These are phyloP conservation scores for Chrysopa pallens DNA, from an alignment of 1,140 invertebrate genomes.

Conservation along the genomic window DNA sequence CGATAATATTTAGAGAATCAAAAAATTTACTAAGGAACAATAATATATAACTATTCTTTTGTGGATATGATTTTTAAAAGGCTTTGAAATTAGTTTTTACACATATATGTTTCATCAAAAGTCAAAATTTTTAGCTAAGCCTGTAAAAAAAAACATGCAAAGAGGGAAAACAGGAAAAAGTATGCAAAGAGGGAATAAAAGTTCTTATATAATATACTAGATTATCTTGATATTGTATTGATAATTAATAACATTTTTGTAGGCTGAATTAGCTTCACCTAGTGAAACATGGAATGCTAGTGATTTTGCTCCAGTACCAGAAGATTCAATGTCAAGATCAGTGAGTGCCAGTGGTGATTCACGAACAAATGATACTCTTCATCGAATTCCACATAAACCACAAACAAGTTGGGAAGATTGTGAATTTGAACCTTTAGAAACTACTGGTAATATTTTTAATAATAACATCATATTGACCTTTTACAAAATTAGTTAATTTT, in stretches of 20 bases:
- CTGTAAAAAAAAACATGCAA: too few species aligned
- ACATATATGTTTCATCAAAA: too few species aligned
- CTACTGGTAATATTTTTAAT: slow-evolving; percentile 23
- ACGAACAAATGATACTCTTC: slow-evolving; percentile 10
- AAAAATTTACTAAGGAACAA: too few species aligned
- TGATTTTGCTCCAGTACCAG: slow-evolving; percentile 8
- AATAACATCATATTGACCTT: too few species aligned
- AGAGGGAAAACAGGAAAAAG: too few species aligned
- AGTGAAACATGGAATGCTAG: slow-evolving; percentile 19
- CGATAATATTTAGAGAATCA: too few species aligned
- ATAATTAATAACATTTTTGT: slow-evolving; percentile 4
- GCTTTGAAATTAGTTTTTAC: too few species aligned
- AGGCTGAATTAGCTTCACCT: slow-evolving; percentile 19
- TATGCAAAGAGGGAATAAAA: neutral
- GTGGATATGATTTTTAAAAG: too few species aligned
- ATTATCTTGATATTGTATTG: too few species aligned
- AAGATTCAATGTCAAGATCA: slow-evolving; percentile 3
- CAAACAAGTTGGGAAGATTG: slow-evolving; percentile 55
- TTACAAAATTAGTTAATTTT: too few species aligned
- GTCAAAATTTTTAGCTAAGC: too few species aligned
- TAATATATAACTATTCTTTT: too few species aligned
- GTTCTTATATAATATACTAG: neutral
- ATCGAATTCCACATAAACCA: slow-evolving; percentile 18
- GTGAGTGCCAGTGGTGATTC: slow-evolving; percentile 7
- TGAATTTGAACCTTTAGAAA: slow-evolving; percentile 61